A percentile compares a stretch with the other conserved stretches of the same genome.
These are phyloP conservation scores for Coremacera marginata DNA, from an alignment of 2,888 invertebrate species.

Conservation along the genomic window DNA sequence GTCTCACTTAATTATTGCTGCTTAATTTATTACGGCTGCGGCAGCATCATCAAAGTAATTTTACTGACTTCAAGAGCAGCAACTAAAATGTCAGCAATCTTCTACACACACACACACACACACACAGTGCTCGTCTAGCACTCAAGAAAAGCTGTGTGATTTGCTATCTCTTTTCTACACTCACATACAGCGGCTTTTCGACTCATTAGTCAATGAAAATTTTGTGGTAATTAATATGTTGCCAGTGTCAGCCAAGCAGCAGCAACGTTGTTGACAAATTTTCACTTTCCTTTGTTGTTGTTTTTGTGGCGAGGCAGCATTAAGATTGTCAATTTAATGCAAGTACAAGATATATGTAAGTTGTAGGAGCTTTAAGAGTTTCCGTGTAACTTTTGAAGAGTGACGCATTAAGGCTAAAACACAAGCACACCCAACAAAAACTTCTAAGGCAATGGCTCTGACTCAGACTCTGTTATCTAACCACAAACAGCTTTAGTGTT, in stretches of 20 bases:
- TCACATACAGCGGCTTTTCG: background rate
- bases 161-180: too few relatives aligned
- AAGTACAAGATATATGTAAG: background rate
- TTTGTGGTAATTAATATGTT: background rate
- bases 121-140: too few relatives aligned
- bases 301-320: background rate
- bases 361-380: background rate
- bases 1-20: too few relatives aligned
- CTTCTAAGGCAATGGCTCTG: background rate
- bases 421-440: background rate
- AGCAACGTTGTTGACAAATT: background rate
- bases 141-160: too few relatives aligned
- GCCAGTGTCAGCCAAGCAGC: background rate
- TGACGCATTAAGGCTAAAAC: background rate
- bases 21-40: too few relatives aligned
- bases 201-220: conserved; percentile 9
- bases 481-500: background rate
- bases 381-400: background rate
- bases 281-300: background rate
- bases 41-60: too few relatives aligned
- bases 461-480: background rate
- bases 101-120: too few relatives aligned
- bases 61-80: too few relatives aligned
- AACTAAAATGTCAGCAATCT: too few relatives aligned
- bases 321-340: background rate